phyloP scores from a whole-genome alignment of 2,888 invertebrate species.

The Lithodes maja region DNA sequence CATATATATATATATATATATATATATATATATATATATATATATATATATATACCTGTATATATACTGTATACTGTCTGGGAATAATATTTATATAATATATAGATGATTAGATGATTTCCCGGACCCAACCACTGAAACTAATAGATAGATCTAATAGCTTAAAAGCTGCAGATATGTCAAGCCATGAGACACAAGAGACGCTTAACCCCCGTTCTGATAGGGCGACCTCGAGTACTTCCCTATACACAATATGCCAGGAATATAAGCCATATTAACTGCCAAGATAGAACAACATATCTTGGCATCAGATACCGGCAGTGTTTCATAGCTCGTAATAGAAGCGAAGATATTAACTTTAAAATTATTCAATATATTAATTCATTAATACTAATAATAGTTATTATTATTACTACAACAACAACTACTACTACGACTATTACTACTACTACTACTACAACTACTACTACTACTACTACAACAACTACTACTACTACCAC shows the following conservation, averaged over 20 bases:
- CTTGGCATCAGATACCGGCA: too few species aligned
- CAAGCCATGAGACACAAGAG: background rate
- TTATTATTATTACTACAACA: background rate
- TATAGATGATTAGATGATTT: background rate
- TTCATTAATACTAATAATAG: background rate
- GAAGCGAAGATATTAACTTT: too few species aligned
- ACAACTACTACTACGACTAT: too few species aligned
- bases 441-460: background rate
- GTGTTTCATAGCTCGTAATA: too few species aligned
- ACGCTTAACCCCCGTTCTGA: too few species aligned
- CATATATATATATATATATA: background rate
- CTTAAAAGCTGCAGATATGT: background rate
- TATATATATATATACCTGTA: background rate
- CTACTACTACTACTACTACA: background rate
- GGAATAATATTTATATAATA: background rate
- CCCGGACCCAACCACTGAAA: too few species aligned
- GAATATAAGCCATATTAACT: background rate
- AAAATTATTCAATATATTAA: background rate
- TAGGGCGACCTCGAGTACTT: too few species aligned
- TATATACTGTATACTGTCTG: background rate
- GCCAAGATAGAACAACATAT: too few species aligned
- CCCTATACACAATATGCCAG: background rate
- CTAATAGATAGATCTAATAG: too few species aligned
- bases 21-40: background rate
- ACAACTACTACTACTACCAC: slow-evolving; percentile 3